These are phyloP conservation scores for Neodiprion lecontei DNA, from an alignment of 1,140 invertebrate species.

Conservation along the genomic window DNA sequence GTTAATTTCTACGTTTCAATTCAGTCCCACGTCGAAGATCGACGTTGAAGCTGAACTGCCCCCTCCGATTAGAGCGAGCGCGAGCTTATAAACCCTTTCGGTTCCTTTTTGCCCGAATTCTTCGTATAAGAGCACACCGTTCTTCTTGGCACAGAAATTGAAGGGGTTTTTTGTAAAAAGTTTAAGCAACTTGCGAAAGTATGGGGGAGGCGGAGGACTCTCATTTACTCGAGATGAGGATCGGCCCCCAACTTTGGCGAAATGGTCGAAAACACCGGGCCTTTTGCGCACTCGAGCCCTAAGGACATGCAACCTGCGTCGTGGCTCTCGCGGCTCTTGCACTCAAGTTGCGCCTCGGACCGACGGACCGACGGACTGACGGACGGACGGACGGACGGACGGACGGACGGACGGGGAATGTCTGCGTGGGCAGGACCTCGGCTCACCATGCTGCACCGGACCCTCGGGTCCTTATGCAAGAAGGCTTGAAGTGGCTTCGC, in stretches of 20 bases:
- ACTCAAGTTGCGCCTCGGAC: background rate
- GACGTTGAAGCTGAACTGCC: too few relatives aligned
- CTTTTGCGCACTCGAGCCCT: conserved; percentile 2
- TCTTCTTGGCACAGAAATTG: background rate
- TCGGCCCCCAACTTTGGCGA: background rate
- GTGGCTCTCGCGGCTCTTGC: background rate
- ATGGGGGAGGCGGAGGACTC: too few relatives aligned
- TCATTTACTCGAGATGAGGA: too few relatives aligned
- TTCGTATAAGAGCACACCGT: background rate
- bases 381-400: conserved; percentile 10
- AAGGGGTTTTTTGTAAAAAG: background rate
- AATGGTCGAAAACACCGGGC: conserved; percentile 6
- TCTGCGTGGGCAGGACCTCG: conserved; percentile 48
- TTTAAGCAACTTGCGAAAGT: background rate
- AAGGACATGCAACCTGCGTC: background rate
- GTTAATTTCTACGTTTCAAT: too few relatives aligned
- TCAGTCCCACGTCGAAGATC: too few relatives aligned
- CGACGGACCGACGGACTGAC: background rate
- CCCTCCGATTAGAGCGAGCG: too few relatives aligned
- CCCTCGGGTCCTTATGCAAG: conserved; percentile 30
- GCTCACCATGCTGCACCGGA: conserved; percentile 27
- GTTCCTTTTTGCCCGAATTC: too few relatives aligned
- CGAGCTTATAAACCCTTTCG: too few relatives aligned
- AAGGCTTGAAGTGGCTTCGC: conserved; percentile 48
- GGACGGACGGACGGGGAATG: background rate